Percentiles rank a stretch among this genome's conserved stretches.
phyloP scores from a whole-genome alignment of 2,797 vertebrate species.

The Molossus molossus region DNA sequence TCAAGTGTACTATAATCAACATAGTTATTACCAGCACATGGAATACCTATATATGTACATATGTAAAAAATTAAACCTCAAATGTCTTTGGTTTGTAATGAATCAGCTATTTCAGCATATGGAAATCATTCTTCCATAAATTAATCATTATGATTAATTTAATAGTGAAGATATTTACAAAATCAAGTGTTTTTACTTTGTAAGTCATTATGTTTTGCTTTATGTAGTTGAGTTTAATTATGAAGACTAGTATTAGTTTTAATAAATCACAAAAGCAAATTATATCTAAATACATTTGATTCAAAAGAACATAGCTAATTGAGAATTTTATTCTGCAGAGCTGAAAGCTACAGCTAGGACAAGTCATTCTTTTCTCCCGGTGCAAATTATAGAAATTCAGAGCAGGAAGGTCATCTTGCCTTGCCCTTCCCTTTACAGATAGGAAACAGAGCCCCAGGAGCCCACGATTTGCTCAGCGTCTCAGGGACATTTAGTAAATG shows the following conservation, averaged over 20 bases:
- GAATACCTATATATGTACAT: neutral
- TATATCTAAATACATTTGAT: neutral
- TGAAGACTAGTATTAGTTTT: neutral
- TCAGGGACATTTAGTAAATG: neutral
- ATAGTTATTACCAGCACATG: neutral
- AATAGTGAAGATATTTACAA: constrained; percentile 8
- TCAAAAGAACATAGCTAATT: neutral
- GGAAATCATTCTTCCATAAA: neutral
- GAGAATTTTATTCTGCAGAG: neutral
- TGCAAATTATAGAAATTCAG: neutral
- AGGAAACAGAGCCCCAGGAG: neutral
- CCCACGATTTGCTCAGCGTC: neutral
- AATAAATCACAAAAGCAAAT: neutral
- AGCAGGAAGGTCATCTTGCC: neutral
- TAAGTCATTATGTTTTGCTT: neutral
- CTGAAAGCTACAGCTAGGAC: neutral
- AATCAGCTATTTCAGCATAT: neutral
- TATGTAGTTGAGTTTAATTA: neutral
- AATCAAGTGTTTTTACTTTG: constrained; percentile 17
- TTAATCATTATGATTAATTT: neutral
- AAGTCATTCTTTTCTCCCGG: neutral
- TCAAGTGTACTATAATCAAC: neutral
- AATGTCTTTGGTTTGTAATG: neutral
- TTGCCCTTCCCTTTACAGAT: neutral
- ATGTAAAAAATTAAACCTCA: neutral